phyloP scores from a whole-genome alignment of 1,140 invertebrate genomes.

The Nilaparvata lugens region DNA sequence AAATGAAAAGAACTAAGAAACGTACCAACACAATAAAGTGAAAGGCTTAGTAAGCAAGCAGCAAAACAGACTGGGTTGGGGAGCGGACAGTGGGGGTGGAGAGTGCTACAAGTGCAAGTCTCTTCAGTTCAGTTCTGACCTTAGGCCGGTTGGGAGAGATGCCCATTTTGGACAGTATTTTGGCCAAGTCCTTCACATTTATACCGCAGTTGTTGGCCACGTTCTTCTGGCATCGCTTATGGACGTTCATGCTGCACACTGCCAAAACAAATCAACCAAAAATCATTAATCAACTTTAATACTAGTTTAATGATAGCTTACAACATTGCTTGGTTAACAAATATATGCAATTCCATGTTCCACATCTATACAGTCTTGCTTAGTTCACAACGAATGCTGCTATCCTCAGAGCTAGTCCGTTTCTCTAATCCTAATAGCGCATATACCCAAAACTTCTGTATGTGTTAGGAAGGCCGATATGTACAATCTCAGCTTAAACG shows the following conservation, averaged over 20 bases:
- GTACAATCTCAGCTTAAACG: too few species aligned
- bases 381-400: too few species aligned
- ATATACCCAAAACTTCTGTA: too few species aligned
- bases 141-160: slow-evolving; percentile 66
- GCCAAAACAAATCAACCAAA: slow-evolving; percentile 24
- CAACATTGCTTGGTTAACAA: too few species aligned
- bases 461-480: too few species aligned
- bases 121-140: slow-evolving; percentile 15
- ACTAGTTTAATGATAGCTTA: too few species aligned
- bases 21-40: neutral
- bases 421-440: too few species aligned
- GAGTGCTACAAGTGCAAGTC: neutral
- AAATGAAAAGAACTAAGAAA: neutral
- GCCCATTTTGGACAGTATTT: slow-evolving; percentile 82
- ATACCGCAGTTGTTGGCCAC: slow-evolving; percentile 99
- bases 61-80: neutral
- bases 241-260: slow-evolving; percentile 96
- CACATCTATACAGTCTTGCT: too few species aligned
- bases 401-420: too few species aligned
- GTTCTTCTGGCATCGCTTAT: slow-evolving; percentile 98
- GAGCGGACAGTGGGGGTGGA: neutral
- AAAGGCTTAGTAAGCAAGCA: slow-evolving; percentile 5
- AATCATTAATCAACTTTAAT: too few species aligned
- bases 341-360: too few species aligned
- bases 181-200: slow-evolving; percentile 92